Evolutionary conservation across 2,888 invertebrate genomes (phyloP), one percentile per base, ranked within the genome.

Genomic region (Platycheirus albimanus): DNA sequence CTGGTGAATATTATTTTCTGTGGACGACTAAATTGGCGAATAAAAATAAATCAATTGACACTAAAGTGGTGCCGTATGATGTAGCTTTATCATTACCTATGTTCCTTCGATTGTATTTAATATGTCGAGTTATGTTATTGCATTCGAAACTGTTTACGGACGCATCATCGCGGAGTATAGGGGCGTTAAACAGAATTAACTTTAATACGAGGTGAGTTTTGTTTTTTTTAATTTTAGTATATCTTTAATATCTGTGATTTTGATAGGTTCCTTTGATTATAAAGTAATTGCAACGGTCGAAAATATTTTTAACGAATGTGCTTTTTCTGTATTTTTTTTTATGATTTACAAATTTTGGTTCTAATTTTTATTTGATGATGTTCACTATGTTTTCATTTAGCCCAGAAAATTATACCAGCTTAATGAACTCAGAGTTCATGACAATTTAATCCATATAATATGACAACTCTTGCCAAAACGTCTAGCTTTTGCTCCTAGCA

Each of bases 71-170:
- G 89, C 97, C 98, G 72, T 96, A 98, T 90, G 99, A 99, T 92
- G 98, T 99, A 88, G 96, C 98, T 87, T 94, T 99, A 88, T 99
- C 99, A 88, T 93, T 99, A 92, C 99, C 99, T 89, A 99, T 99
- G 99, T 99, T 99, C 94, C 95, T 99, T 92, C 95, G 99, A 90
- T 95, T 99, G 89, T 99, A 99, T 93, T 95, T 99, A 92, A 98
- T 99, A 92, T 99, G 98, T 93, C 95, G 99, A 89, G 99, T 99
- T 88, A 99, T 99, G 99, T 94, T 99, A 90, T 94, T 99, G 88
- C 99, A 99, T 93, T 98, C 98, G 92, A 98, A 99, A 94, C 94
- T 99, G 88, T 99, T 99, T 93, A 99, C 99, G 86, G 99, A 99
- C 92, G 99, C 99, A 88, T 99, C 99, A 87, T 99, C 99, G 86